A percentile compares a stretch with the other conserved stretches of the same genome.
Evolutionary conservation across 1,140 invertebrate genomes (phyloP).

Genomic region (Cydia pomonella): DNA sequence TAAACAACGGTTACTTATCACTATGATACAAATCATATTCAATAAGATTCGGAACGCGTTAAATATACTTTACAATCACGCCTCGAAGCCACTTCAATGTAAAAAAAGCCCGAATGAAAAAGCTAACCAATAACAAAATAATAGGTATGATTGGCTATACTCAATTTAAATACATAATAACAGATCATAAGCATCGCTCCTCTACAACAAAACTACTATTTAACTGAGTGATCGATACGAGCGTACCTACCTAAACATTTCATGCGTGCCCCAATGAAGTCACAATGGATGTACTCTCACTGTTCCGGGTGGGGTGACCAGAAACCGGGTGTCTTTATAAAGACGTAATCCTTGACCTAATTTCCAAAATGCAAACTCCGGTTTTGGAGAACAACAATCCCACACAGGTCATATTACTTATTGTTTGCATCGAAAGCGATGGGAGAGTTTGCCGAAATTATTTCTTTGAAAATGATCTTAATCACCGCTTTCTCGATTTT

Average conservation of each 20-base stretch:
- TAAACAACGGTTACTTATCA: not conserved
- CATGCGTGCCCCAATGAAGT: constrained; percentile 8
- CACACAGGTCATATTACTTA: constrained; percentile 61
- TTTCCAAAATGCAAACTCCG: constrained; percentile 39
- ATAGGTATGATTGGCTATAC: not conserved
- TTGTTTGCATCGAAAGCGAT: constrained; percentile 38
- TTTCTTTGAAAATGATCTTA: not conserved
- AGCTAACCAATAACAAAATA: not conserved
- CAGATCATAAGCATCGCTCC: not conserved
- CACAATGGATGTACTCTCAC: constrained; percentile 32
- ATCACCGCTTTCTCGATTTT: too few species aligned
- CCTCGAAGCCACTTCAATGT: not conserved
- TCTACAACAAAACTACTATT: not conserved
- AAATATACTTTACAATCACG: not conserved
- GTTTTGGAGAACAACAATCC: constrained; percentile 37
- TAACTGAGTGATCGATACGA: too few species aligned
- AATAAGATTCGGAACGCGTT: not conserved
- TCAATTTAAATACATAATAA: constrained; percentile 4
- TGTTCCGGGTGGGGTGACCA: constrained; percentile 55
- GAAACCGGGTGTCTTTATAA: constrained; percentile 46
- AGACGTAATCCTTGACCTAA: constrained; percentile 61
- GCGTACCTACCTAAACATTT: too few species aligned
- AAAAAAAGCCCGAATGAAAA: not conserved
- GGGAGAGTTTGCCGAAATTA: not conserved
- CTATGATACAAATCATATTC: not conserved